phyloP scores from a whole-genome alignment of 2,888 invertebrate genomes.

The Tipula confusa region DNA sequence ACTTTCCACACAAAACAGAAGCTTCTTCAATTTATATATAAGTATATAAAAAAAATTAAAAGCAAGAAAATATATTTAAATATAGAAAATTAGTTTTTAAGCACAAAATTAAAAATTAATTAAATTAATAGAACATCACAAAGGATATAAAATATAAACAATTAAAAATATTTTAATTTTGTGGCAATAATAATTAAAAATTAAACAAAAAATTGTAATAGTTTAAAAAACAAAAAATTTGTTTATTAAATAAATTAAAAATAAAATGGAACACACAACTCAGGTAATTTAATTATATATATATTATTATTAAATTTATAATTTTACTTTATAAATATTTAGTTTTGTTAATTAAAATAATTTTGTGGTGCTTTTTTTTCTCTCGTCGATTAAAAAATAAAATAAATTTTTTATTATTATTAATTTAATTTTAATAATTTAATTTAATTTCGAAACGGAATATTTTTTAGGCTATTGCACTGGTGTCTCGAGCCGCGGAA shows the following conservation, averaged over 20 bases:
- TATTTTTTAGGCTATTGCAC: no score
- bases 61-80: not conserved
- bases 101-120: slow-evolving; percentile 3
- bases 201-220: not conserved
- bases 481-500: no score
- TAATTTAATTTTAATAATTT: not conserved
- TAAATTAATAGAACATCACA: not conserved
- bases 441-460: not conserved
- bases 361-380: not conserved
- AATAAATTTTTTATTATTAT: not conserved
- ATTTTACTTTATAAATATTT: not conserved
- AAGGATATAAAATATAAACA: not conserved
- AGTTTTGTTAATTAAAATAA: not conserved
- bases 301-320: not conserved
- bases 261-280: not conserved
- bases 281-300: slow-evolving; percentile 9
- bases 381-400: not conserved
- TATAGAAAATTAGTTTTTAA: not conserved
- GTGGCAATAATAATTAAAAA: not conserved
- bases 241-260: no score
- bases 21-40: no score
- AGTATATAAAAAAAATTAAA: not conserved
- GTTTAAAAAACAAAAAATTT: not conserved
- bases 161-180: not conserved
- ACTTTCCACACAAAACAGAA: not conserved